A percentile compares a stretch with the other conserved stretches of the same genome.
phyloP scores from a whole-genome alignment of 2,113 vertebrate genomes.

The Sclerurus mexicanus region DNA sequence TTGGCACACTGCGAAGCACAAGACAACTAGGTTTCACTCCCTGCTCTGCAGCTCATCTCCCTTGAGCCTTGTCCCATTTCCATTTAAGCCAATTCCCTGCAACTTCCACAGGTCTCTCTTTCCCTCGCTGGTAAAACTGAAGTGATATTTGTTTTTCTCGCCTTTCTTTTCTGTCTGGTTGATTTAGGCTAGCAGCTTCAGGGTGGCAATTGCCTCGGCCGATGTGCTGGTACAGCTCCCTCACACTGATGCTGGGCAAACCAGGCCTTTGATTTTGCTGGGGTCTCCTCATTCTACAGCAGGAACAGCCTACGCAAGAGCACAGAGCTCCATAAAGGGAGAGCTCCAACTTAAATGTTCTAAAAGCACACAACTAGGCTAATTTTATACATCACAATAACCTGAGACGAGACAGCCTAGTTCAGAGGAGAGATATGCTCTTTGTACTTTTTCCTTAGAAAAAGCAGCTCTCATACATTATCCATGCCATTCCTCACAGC shows the following conservation, averaged over 20 bases:
- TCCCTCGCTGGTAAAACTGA: not conserved
- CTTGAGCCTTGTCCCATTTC: slow-evolving; percentile 33
- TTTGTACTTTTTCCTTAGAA: not conserved
- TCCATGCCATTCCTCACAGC: not conserved
- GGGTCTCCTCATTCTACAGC: not conserved
- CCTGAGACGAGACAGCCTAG: not conserved
- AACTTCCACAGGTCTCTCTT: not conserved
- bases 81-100: not conserved
- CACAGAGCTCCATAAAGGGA: not conserved
- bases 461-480: not conserved
- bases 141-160: not conserved
- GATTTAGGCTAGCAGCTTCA: not conserved
- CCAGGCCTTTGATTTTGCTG: not conserved
- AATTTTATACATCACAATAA: not conserved
- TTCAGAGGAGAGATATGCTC: not conserved
- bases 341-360: not conserved
- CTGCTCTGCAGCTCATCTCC: not conserved
- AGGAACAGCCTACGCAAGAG: not conserved
- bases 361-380: not conserved
- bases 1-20: not conserved
- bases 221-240: not conserved
- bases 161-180: not conserved
- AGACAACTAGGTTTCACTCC: not conserved
- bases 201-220: not conserved
- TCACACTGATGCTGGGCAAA: not conserved